These are phyloP conservation scores for Cotesia congregata DNA, from an alignment of 2,888 invertebrate species.

Conservation along the genomic window DNA sequence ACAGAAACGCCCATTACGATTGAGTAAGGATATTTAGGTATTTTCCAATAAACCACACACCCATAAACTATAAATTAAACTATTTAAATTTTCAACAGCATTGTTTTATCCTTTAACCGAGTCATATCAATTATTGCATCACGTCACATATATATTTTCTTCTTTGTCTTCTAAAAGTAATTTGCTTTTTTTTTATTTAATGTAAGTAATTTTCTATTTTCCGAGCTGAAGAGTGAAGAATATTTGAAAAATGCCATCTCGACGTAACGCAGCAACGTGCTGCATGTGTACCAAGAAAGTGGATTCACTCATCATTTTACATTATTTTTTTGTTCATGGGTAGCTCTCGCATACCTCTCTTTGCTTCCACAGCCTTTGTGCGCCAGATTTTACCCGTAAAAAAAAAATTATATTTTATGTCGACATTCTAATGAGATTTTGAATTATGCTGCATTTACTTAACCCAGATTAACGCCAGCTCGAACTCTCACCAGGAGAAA, in stretches of 20 bases:
- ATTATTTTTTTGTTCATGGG: constrained; percentile 13
- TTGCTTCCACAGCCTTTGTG: constrained; percentile 15
- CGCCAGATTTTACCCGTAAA: constrained; percentile 16
- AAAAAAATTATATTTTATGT: constrained; percentile 62
- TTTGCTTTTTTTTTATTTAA: constrained; percentile 6
- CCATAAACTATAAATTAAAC: not conserved
- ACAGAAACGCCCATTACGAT: constrained; percentile 33
- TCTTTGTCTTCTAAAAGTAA: constrained; percentile 9
- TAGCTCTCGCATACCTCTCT: constrained; percentile 4
- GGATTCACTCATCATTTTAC: constrained; percentile 10
- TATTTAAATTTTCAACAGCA: too few relatives aligned
- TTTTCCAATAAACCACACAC: constrained; percentile 37
- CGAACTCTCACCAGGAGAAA: constrained; percentile 28
- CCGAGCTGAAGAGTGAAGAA: not conserved
- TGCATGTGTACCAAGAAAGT: constrained; percentile 20
- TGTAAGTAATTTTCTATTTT: not conserved
- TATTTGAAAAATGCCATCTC: constrained; percentile 28
- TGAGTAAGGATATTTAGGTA: constrained; percentile 37
- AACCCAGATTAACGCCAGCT: constrained; percentile 47
- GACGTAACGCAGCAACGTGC: constrained; percentile 18
- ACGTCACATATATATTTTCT: constrained; percentile 4
- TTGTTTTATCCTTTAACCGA: too few relatives aligned
- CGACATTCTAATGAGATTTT: constrained; percentile 67
- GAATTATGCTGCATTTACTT: constrained; percentile 64
- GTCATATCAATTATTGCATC: too few relatives aligned